Conservation (phyloP, 2,888 invertebrate species). For the Eilema sororculum region DNA sequence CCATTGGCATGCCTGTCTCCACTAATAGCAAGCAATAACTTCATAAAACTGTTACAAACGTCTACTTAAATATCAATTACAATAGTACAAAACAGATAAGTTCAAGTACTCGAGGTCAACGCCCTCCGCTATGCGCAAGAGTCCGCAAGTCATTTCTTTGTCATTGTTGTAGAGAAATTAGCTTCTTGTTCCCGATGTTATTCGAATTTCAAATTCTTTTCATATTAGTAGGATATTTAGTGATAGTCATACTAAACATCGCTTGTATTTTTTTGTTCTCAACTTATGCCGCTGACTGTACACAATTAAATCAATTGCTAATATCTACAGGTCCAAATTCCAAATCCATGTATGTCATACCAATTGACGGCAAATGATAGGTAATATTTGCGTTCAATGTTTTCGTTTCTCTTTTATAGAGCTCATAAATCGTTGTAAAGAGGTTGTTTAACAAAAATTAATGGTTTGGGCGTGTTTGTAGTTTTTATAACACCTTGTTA, state of each 20-base stretch:
- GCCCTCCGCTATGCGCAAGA: conserved; percentile 9
- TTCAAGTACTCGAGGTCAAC: conserved; percentile 21
- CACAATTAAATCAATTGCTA: conserved; percentile 50
- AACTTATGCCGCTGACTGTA: background rate
- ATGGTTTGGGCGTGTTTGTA: conserved; percentile 15
- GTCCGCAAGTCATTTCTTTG: conserved; percentile 30
- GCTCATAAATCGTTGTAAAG: conserved; percentile 20
- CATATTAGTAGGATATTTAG: no score
- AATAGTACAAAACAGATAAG: conserved; percentile 16
- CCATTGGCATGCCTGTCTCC: background rate
- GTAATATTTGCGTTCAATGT: conserved; percentile 26
- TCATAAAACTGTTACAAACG: background rate
- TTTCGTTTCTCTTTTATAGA: conserved; percentile 39
- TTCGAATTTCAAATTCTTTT: no score
- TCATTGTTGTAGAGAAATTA: conserved; percentile 50
- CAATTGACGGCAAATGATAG: conserved; percentile 34
- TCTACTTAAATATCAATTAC: conserved; percentile 7
- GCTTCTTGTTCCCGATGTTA: no score
- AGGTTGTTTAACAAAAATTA: conserved; percentile 12
- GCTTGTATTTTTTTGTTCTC: no score
- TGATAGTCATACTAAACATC: no score
- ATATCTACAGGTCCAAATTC: conserved; percentile 44
- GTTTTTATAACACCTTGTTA: conserved; percentile 12
- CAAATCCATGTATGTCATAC: conserved; percentile 44
- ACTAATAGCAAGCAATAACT: background rate